These are phyloP conservation scores for Dolichotis patagonum DNA, from an alignment of 2,113 vertebrate species.

Conservation along the genomic window DNA sequence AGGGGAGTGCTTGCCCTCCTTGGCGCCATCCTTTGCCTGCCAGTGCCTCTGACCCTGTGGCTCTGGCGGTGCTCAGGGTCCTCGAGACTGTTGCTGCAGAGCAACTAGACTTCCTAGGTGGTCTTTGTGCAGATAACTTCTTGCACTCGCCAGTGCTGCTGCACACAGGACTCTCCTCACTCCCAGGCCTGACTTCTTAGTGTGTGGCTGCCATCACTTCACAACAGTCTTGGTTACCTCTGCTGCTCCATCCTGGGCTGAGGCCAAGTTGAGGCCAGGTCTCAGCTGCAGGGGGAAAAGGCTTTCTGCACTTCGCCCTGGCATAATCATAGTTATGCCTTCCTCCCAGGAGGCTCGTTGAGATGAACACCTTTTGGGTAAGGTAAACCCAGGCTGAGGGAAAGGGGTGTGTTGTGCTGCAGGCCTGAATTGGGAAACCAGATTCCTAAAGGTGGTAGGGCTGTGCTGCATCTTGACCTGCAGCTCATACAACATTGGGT, in stretches of 20 bases:
- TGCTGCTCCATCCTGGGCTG: background rate
- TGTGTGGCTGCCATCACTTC: accelerated
- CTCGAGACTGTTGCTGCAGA: no score
- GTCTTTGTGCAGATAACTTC: background rate
- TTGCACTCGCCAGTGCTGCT: background rate
- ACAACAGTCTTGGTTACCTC: background rate
- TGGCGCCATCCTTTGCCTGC: background rate
- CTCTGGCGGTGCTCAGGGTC: background rate
- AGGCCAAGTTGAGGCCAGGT: background rate
- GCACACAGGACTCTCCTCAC: background rate
- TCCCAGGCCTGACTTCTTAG: background rate
- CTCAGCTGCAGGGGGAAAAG: no score
- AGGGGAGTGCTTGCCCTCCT: background rate
- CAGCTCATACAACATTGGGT: background rate
- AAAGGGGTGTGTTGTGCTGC: accelerated
- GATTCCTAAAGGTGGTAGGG: background rate
- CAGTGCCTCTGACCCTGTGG: no score
- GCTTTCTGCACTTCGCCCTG: background rate
- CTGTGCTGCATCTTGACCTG: background rate
- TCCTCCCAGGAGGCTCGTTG: background rate
- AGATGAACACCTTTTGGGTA: background rate
- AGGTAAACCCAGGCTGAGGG: background rate
- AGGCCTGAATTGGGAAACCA: background rate
- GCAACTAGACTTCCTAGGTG: background rate
- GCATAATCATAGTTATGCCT: background rate